These are phyloP conservation scores for Masnerella sp. DNA, from an alignment of 2,888 invertebrate genomes.

Conservation along the genomic window DNA sequence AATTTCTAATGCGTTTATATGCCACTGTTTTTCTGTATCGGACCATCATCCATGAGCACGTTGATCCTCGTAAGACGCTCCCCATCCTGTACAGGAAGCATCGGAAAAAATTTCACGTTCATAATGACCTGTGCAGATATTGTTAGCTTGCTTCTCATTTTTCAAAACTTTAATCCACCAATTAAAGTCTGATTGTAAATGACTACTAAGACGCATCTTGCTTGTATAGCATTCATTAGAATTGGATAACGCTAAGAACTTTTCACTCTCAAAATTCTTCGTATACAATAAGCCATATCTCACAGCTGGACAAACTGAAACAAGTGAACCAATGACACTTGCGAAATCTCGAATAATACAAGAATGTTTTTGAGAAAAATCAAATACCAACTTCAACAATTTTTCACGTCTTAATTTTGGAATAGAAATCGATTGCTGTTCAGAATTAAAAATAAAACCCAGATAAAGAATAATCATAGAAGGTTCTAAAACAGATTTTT, in stretches of 20 bases:
- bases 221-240: background rate
- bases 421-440: constrained; percentile 22
- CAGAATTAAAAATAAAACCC: constrained; percentile 29
- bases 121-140: background rate
- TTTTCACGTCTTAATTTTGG: background rate
- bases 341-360: constrained; percentile 29
- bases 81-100: constrained; percentile 7
- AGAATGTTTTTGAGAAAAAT: background rate
- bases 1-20: no score
- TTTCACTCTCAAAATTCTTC: constrained; percentile 18
- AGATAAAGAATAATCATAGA: constrained; percentile 6
- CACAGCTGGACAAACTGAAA: constrained; percentile 39
- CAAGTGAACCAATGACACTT: constrained; percentile 31
- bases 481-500: constrained; percentile 17
- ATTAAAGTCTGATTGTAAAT: constrained; percentile 1
- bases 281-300: constrained; percentile 26
- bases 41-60: constrained; percentile 18
- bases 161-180: background rate
- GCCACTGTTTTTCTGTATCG: background rate
- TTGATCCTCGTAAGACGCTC: constrained; percentile 3
- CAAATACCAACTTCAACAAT: background rate
- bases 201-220: background rate
- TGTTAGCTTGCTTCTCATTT: background rate
- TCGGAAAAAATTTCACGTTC: constrained; percentile 2
- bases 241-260: constrained; percentile 10